Conservation (phyloP, 2,113 vertebrate species). For the Laticauda laticaudata region DNA sequence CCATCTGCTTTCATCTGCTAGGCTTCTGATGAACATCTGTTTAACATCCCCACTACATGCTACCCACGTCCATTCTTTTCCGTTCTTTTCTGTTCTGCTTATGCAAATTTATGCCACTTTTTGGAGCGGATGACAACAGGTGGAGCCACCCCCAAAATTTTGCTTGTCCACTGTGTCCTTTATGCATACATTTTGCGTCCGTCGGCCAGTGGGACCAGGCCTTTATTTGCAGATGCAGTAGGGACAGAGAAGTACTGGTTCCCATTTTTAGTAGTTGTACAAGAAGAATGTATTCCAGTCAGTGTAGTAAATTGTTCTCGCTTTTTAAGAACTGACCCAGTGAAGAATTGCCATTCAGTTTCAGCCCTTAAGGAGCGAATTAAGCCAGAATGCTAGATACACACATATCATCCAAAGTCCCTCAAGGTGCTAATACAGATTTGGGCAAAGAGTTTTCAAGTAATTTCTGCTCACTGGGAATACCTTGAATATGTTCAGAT, state of each 20-base stretch:
- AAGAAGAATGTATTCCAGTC: neutral
- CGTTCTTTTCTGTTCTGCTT: too few species aligned
- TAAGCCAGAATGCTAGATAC: neutral
- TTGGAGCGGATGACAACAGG: too few species aligned
- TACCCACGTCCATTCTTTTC: too few species aligned
- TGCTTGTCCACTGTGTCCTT: too few species aligned
- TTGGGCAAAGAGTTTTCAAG: neutral
- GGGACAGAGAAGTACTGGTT: neutral
- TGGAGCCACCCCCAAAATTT: too few species aligned
- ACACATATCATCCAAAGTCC: neutral
- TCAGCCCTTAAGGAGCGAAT: neutral
- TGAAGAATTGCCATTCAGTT: neutral
- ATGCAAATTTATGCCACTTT: too few species aligned
- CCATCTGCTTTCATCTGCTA: too few species aligned
- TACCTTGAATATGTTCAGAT: neutral
- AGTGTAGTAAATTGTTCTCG: neutral
- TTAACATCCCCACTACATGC: too few species aligned
- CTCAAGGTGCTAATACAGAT: neutral
- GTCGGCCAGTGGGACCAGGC: too few species aligned
- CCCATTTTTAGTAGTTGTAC: neutral
- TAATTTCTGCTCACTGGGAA: neutral
- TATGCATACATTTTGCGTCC: too few species aligned
- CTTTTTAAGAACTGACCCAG: neutral
- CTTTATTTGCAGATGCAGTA: neutral
- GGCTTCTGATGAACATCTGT: too few species aligned